A percentile compares a stretch with the other conserved stretches of the same genome.
These are phyloP conservation scores for Lagodon rhomboides DNA, from an alignment of 2,797 vertebrate species.

Conservation along the genomic window DNA sequence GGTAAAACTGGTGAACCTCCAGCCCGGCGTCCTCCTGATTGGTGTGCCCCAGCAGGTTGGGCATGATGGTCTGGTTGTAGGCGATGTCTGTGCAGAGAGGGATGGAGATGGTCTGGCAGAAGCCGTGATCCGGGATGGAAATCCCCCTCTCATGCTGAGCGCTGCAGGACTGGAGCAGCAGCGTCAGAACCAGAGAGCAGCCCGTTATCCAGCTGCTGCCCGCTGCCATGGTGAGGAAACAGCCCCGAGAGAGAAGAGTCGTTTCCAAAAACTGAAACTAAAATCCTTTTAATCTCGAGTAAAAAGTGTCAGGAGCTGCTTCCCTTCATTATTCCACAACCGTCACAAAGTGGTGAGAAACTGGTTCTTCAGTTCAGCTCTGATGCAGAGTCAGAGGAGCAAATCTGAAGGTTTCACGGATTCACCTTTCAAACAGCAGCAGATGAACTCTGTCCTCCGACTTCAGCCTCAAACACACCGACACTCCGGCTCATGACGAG, in stretches of 20 bases:
- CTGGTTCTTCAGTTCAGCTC: too few species aligned
- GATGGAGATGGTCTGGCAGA: slow-evolving; percentile 94
- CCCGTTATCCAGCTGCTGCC: slow-evolving; percentile 24
- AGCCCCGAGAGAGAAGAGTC: not conserved
- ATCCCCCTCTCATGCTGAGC: slow-evolving; percentile 85
- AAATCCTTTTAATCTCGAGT: too few species aligned
- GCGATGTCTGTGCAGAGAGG: slow-evolving; percentile 92
- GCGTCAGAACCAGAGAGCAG: slow-evolving; percentile 66
- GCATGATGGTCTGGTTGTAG: slow-evolving; percentile 94
- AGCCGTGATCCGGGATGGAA: slow-evolving; percentile 90
- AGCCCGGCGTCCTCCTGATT: slow-evolving; percentile 92
- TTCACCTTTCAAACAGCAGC: too few species aligned
- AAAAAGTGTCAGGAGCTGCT: too few species aligned
- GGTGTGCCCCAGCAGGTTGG: slow-evolving; percentile 91
- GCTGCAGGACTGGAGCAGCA: slow-evolving; percentile 50
- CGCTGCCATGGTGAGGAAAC: slow-evolving; percentile 58
- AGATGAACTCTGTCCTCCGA: too few species aligned
- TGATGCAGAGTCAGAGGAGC: too few species aligned
- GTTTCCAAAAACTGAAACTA: not conserved
- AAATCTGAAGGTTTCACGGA: too few species aligned
- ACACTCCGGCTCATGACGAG: too few species aligned
- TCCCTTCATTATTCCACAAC: too few species aligned
- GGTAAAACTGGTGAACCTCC: slow-evolving; percentile 94
- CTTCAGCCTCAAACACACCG: too few species aligned
- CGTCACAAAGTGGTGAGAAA: too few species aligned